These are phyloP conservation scores for Rhinolophus ferrumequinum DNA, from an alignment of 2,113 vertebrate species.

Conservation along the genomic window DNA sequence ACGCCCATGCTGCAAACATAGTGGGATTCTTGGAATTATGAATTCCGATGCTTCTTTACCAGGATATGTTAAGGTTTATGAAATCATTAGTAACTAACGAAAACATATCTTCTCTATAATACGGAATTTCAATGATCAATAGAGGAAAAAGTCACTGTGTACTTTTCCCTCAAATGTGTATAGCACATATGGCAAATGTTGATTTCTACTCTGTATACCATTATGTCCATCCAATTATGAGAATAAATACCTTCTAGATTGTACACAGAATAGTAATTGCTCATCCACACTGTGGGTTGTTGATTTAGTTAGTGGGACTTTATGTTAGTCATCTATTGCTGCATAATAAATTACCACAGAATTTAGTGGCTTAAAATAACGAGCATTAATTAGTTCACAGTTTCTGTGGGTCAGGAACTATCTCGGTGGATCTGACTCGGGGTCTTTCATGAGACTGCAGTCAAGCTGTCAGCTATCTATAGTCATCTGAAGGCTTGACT, in stretches of 20 bases:
- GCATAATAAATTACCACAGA: neutral
- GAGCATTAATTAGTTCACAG: neutral
- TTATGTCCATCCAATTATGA: neutral
- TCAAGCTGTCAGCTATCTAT: neutral
- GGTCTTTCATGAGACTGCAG: neutral
- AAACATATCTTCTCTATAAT: neutral
- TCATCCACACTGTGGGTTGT: neutral
- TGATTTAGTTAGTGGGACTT: neutral
- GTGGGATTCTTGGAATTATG: neutral
- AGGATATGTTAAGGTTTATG: neutral
- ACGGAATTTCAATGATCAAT: neutral
- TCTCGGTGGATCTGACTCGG: neutral
- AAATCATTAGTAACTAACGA: neutral
- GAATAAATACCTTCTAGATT: neutral
- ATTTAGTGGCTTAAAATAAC: neutral
- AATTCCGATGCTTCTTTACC: neutral
- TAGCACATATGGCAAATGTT: neutral
- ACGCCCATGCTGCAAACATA: neutral
- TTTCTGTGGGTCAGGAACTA: neutral
- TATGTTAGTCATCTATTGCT: neutral
- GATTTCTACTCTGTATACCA: neutral
- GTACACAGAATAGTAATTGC: neutral
- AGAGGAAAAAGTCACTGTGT: neutral
- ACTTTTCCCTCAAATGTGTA: neutral
- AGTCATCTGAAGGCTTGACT: neutral